Conservation (phyloP, 2,113 vertebrate species). For the Entelurus aequoreus region DNA sequence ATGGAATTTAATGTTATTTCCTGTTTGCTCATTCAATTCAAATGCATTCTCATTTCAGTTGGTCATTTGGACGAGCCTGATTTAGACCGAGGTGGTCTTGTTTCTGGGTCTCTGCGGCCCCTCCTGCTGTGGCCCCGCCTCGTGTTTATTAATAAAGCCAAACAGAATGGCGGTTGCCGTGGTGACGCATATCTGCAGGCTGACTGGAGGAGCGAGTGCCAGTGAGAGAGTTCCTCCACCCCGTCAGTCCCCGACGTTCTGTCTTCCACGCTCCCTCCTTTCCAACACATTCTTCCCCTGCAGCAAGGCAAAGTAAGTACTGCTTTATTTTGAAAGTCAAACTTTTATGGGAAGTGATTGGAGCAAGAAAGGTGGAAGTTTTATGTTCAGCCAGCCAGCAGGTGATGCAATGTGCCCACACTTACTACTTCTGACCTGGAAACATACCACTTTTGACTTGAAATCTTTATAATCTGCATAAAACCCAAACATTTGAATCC, state of each 20-base stretch:
- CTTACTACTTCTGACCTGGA: too few species aligned
- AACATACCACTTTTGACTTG: too few species aligned
- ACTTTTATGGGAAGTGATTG: not conserved
- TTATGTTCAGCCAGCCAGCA: not conserved
- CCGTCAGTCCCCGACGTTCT: slow-evolving; percentile 10
- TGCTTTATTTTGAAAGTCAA: not conserved
- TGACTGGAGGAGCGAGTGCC: slow-evolving; percentile 17
- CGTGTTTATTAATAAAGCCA: slow-evolving; percentile 74
- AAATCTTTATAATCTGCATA: too few species aligned
- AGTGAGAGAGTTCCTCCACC: slow-evolving; percentile 13
- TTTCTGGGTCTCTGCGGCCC: not conserved
- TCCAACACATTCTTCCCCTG: not conserved
- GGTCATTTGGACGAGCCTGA: not conserved
- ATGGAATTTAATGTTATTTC: too few species aligned
- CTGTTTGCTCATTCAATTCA: not conserved
- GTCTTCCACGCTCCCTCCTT: slow-evolving; percentile 22
- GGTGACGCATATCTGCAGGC: slow-evolving; percentile 60
- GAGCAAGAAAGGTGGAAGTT: not conserved
- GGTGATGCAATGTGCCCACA: slow-evolving; percentile 32
- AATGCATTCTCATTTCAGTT: not conserved
- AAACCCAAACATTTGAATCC: too few species aligned
- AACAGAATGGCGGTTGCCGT: slow-evolving; percentile 68
- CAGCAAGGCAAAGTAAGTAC: slow-evolving; percentile 40
- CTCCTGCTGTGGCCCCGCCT: slow-evolving; percentile 21
- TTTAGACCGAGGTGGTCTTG: not conserved